Evolutionary conservation across 2,888 invertebrate genomes (phyloP), one percentile per base, ranked within the genome.

Genomic region (Plebejus argus): DNA sequence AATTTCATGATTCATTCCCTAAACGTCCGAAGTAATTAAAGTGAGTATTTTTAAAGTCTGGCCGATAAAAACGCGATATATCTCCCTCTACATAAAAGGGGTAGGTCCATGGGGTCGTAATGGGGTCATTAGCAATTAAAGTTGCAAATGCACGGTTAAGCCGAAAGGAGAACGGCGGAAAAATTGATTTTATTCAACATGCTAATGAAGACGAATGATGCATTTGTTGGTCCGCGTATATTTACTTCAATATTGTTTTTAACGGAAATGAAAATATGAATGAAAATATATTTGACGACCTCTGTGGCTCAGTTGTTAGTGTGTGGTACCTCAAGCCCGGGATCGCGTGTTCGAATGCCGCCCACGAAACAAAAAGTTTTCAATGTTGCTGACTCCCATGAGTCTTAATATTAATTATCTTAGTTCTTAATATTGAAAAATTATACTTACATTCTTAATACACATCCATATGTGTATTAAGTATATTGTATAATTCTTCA

Each of bases 1-100:
- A 33, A 66, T 28, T 33, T 6, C 15, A 66, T 66, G 66, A 66
- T 28, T 66, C 66, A 66, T 15, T 28, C 66, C 66, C 66, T 18
- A 66, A 66, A 66, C 15, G 66, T 66, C 28, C 15, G 79, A 81
- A 78, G 80, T 81, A 83, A 83, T 83, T 83, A 83, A 81, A 81
- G 78, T 78, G 76, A 82, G 77, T 77, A 56, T 77, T 77, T 77
- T 76, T 70, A 58, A 77, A 70, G 33, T 70, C 81, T 76, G 78
- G 39, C 78, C 80, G 80, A 82, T 83, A 83, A 82, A 83, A 83
- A 82, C 76, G 66, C 81, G 82, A 82, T 81, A 80, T 80, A 82
- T 80, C 80, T 81, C 79, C 78, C 45, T 53, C 45, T 74, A 82
- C 82, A 80, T 79, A 78, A 80, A 82, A 83, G 81, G 83, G 83